These are phyloP conservation scores for Cherax destructor DNA, from an alignment of 1,140 invertebrate species.

Conservation along the genomic window DNA sequence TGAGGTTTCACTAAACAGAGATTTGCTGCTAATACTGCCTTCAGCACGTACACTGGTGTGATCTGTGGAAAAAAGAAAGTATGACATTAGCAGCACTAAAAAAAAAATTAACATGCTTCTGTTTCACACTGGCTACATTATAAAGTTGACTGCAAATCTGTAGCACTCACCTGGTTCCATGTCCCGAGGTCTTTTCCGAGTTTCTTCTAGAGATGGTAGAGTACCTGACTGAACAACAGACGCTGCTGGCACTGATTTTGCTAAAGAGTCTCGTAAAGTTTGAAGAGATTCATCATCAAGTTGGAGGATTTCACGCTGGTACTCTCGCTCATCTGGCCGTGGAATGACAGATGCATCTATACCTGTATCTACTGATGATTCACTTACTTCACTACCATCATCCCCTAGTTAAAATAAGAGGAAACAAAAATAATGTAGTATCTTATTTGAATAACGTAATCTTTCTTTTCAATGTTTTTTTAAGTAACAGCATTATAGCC, in stretches of 20 bases:
- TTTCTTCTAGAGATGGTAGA: constrained; percentile 52
- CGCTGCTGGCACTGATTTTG: constrained; percentile 41
- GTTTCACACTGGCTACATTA: no score
- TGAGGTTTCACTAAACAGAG: constrained; percentile 47
- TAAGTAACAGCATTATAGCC: no score
- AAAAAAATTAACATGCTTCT: no score
- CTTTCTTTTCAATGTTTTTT: no score
- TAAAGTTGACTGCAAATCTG: not conserved
- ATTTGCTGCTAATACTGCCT: constrained; percentile 57
- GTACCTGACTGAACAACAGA: constrained; percentile 18
- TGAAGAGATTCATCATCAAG: constrained; percentile 57
- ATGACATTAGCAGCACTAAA: not conserved
- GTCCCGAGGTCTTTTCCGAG: constrained; percentile 58
- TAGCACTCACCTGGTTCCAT: constrained; percentile 38
- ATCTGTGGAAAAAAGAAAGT: constrained; percentile 25
- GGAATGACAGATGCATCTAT: constrained; percentile 61
- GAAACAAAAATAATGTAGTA: no score
- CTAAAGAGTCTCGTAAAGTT: constrained; percentile 45
- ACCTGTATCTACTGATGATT: constrained; percentile 57
- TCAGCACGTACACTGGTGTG: constrained; percentile 58
- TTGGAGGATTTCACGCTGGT: constrained; percentile 61
- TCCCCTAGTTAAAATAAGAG: constrained; percentile 23
- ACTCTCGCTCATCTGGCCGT: constrained; percentile 61
- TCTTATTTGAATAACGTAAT: no score
- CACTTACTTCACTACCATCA: constrained; percentile 62